Evolutionary conservation across 2,113 vertebrate genomes (phyloP), one percentile per base, ranked within the genome.

Genomic region (Romanogobio albipinnatus): DNA sequence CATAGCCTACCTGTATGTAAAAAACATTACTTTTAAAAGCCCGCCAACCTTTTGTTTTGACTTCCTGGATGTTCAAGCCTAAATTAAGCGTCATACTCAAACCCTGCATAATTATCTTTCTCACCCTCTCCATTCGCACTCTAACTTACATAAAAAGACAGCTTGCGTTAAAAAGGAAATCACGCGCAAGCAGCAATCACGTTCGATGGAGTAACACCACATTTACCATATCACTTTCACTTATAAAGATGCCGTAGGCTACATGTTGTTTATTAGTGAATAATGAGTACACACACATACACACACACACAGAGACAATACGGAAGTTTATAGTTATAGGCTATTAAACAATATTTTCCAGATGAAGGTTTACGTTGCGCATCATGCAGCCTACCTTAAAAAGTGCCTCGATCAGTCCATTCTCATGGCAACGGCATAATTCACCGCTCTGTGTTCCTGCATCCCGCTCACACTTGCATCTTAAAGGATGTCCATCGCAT

Each of bases 331-430:
- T 14, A 74, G 45, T 15, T 1, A 56, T 7, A 39, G 47, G 11
- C 47, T 49, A 71, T 43, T 17, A 9, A 74, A 49, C 22, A 26
- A 9, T 19, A 4, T 56, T 53, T 14, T 49, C 24, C 51, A 7
- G 9, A 49, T 29, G 10, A 15, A 51, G 17, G 10, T 78, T 73
- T 83, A 29, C 43, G 13, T 26, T 36, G 22, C 19, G 80, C 74
- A 36, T 64, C 58, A 80, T 24, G 47, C 9, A 39, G 22, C 71
- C 47, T 78, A 82, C 86, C 84, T 85, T 66, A 51, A 82, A 66
- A 36, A 68, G 39, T 33, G 45, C 45, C 22, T 22, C 51, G 71
- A 45, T 61, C 64, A 68, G 26, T 70, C 68, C 59, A 73, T 19
- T 73, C 13, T 82, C 24, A 11, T 58, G 26, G 53, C 53, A 70